Evolutionary conservation across 1,140 invertebrate species (phyloP).

Genomic region (Drosophila asahinai): DNA sequence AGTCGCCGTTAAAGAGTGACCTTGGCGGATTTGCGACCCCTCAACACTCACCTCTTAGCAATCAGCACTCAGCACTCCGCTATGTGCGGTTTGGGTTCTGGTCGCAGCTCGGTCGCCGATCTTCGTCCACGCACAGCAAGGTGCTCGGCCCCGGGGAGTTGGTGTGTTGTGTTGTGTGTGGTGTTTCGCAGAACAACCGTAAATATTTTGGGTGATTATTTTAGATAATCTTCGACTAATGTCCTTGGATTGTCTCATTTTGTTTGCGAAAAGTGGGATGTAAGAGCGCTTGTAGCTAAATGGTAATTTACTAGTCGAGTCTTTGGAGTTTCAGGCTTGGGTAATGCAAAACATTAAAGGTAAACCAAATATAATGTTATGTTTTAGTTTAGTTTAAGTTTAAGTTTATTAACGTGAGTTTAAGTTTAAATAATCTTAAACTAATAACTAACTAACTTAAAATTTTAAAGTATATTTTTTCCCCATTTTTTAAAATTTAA

Average conservation of each 20-base stretch:
- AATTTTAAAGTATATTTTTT: no score
- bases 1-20: conserved; percentile 34
- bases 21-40: conserved; percentile 46
- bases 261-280: not conserved
- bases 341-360: no score
- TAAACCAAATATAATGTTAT: conserved; percentile 10
- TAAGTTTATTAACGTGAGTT: no score
- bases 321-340: not conserved
- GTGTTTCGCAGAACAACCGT: conserved; percentile 75
- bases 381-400: no score
- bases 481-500: no score
- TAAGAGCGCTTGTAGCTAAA: not conserved
- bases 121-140: conserved; percentile 71
- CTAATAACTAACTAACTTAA: no score
- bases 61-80: conserved; percentile 31
- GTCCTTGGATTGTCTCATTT: conserved; percentile 69
- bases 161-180: conserved; percentile 14
- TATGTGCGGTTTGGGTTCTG: conserved; percentile 79
- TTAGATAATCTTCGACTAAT: conserved; percentile 80
- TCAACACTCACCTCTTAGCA: conserved; percentile 50
- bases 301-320: not conserved
- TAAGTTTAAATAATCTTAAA: no score
- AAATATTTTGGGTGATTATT: conserved; percentile 85
- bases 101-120: conserved; percentile 81
- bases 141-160: conserved; percentile 66